phyloP scores from a whole-genome alignment of 2,888 invertebrate genomes.

The Agrilus cyanescens region DNA sequence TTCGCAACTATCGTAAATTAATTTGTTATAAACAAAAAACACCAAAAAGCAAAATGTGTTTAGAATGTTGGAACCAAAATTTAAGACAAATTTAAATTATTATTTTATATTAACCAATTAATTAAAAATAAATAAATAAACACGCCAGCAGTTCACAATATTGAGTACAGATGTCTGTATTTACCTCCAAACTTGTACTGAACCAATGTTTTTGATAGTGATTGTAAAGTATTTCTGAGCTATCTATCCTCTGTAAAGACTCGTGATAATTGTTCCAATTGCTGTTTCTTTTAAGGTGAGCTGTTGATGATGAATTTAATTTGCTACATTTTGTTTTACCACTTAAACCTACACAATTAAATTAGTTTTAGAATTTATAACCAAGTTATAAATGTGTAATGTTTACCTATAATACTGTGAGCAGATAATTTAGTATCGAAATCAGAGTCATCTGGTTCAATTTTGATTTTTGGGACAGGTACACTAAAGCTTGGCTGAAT shows the following conservation, averaged over 20 bases:
- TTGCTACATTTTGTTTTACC: conserved; percentile 19
- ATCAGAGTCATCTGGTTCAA: conserved; percentile 16
- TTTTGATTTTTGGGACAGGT: conserved; percentile 10
- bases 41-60: too few relatives aligned
- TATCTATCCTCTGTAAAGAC: conserved; percentile 32
- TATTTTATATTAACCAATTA: too few relatives aligned
- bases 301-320: conserved; percentile 20
- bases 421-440: conserved; percentile 28
- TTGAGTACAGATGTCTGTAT: background rate
- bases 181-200: conserved; percentile 32
- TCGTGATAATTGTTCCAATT: conserved; percentile 30
- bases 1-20: too few relatives aligned
- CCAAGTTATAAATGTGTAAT: background rate
- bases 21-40: too few relatives aligned
- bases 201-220: conserved; percentile 35
- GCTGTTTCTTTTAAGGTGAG: conserved; percentile 22
- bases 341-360: conserved; percentile 23
- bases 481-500: conserved; percentile 5
- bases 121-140: too few relatives aligned
- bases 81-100: too few relatives aligned
- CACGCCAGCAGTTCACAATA: too few relatives aligned
- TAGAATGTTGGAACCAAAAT: too few relatives aligned
- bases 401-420: conserved; percentile 36
- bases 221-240: conserved; percentile 23
- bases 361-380: background rate